These are phyloP conservation scores for Mesoligia furuncula DNA, from an alignment of 2,888 invertebrate genomes.

Conservation along the genomic window DNA sequence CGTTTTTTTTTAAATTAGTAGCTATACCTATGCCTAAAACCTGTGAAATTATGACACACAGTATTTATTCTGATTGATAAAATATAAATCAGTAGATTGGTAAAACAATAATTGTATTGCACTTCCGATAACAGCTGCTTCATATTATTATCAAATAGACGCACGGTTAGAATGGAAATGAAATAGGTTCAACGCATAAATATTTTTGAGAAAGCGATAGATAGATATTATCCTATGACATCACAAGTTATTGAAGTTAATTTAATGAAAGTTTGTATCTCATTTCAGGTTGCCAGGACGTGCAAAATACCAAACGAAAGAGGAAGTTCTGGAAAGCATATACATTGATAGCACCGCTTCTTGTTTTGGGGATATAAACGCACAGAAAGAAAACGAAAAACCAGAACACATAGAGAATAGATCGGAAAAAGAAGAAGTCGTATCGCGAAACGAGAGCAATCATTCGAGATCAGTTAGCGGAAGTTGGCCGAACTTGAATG, in stretches of 20 bases:
- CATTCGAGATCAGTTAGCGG: conserved; percentile 85
- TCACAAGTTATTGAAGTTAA: neutral
- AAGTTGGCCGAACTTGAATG: conserved; percentile 88
- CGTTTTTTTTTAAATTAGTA: neutral
- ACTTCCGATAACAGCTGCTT: conserved; percentile 2
- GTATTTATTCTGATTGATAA: neutral
- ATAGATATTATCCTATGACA: neutral
- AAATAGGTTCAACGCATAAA: neutral
- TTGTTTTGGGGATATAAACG: conserved; percentile 88
- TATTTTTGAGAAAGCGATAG: neutral
- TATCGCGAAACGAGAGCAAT: conserved; percentile 81
- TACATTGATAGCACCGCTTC: conserved; percentile 89
- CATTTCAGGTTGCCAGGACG: conserved; percentile 87
- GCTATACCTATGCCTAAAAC: neutral
- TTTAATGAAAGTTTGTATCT: conserved; percentile 19
- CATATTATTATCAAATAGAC: conserved; percentile 2
- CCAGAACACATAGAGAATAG: conserved; percentile 76
- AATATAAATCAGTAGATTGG: neutral
- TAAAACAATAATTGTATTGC: conserved; percentile 1
- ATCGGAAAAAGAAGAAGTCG: conserved; percentile 81
- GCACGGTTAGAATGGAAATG: neutral
- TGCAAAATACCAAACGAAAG: conserved; percentile 88
- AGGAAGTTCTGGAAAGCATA: conserved; percentile 88
- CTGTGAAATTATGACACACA: neutral
- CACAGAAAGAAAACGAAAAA: conserved; percentile 81